These are phyloP conservation scores for Synanthedon formicaeformis DNA, from an alignment of 2,888 invertebrate genomes.

Conservation along the genomic window DNA sequence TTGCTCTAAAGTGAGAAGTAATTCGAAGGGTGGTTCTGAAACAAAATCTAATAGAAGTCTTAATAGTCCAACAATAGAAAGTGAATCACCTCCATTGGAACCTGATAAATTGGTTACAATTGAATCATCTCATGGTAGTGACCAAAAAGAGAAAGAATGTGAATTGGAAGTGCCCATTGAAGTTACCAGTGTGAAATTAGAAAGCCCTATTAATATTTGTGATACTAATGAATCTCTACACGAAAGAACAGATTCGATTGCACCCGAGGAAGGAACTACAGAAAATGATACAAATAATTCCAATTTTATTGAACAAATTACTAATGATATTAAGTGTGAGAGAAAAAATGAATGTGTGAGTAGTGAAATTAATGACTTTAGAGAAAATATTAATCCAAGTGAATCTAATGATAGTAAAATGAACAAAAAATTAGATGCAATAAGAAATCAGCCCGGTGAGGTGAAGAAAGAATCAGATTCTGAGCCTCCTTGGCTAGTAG, in stretches of 20 bases:
- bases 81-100: conserved; percentile 32
- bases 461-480: conserved; percentile 48
- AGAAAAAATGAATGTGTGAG: conserved; percentile 47
- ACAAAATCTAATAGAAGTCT: conserved; percentile 36
- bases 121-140: conserved; percentile 26
- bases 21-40: conserved; percentile 32
- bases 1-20: conserved; percentile 37
- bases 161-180: conserved; percentile 20
- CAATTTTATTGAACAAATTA: conserved; percentile 34
- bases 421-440: conserved; percentile 47
- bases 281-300: conserved; percentile 26
- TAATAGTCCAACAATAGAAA: conserved; percentile 38
- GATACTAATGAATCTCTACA: conserved; percentile 54
- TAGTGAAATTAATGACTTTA: conserved; percentile 61
- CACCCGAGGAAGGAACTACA: conserved; percentile 20
- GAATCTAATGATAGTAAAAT: conserved; percentile 50
- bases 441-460: conserved; percentile 41
- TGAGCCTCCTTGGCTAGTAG: conserved; percentile 53
- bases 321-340: conserved; percentile 34
- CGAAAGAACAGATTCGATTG: conserved; percentile 20
- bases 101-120: conserved; percentile 27
- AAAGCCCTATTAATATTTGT: conserved; percentile 29
- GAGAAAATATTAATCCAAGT: conserved; percentile 67
- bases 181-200: conserved; percentile 25
- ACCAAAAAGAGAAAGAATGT: conserved; percentile 21